Evolutionary conservation across 2,888 invertebrate species (phyloP), one percentile per base, ranked within the genome.

Genomic region (Caenorhabditis sp.): DNA sequence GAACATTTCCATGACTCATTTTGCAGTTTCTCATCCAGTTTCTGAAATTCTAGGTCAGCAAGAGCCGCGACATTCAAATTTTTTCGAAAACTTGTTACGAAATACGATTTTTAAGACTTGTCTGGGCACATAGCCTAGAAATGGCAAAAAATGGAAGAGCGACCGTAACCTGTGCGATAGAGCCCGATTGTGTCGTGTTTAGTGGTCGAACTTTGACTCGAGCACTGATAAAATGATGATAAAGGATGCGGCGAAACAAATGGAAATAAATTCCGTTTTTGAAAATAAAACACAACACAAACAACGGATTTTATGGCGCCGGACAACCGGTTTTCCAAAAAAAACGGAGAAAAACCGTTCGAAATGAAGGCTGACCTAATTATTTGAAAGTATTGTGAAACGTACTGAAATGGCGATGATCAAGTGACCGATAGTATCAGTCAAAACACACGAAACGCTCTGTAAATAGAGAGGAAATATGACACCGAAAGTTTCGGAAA

Each of bases 401-500:
- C 30, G 30, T 20, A 41, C 45, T 20, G 45, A 45, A 24, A 24
- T 26, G 8, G 46, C 13, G 35, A 2, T 9, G 13, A 13, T 9
- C 9, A 13, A 13, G 6, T 9, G 35, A 35, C 9, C 11, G 35
- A 13, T 13, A 9, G 6, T 35, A 55, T 24, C 26, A 22, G n/a
- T 58, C 24, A 59, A 46, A 59, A 59, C 30, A 32, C 45, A 13
- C 20, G 13, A 20, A 13, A 27, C 39, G 15, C 43, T 30, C 26
- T 41, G 46, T 46, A 26, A 61, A 48, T 9, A 26, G 46, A 46
- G 9, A 9, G 27, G 30, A 39, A 59, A 46, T 30, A 4, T n/a
- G 52, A 52, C 52, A 41, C 24, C 6, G 43, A 43, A 26, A 62
- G 9, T 20, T 43, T n/a, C 26, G 20, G 39, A 48, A 46, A 39